Conservation (phyloP, 2,113 vertebrate genomes). For the Calidris pygmaea region DNA sequence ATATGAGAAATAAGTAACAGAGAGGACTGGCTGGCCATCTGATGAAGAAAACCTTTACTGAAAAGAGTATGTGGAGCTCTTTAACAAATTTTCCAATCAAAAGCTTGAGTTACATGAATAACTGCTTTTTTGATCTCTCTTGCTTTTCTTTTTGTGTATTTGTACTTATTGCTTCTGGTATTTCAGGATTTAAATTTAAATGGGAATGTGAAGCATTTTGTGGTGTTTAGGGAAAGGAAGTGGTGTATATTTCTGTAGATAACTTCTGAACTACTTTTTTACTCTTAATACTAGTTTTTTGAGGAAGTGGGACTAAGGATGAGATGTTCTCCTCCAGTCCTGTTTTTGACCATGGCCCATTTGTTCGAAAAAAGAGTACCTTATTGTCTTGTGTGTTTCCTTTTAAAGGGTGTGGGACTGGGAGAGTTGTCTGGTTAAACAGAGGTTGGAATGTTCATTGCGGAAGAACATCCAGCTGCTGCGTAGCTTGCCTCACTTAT, state of each 20-base stretch:
- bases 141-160: background rate
- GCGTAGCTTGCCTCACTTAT: background rate
- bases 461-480: background rate
- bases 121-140: background rate
- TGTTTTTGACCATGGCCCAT: background rate
- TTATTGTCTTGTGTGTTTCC: background rate
- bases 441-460: background rate
- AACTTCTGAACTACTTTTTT: background rate
- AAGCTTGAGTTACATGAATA: background rate
- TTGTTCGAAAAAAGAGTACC: background rate
- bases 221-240: background rate
- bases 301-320: background rate
- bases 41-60: background rate
- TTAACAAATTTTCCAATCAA: background rate
- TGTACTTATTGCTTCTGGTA: background rate
- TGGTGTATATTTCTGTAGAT: background rate
- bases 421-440: background rate
- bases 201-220: background rate
- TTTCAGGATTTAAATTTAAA: background rate
- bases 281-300: background rate
- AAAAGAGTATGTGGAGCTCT: background rate
- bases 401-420: background rate
- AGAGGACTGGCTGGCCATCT: background rate
- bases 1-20: background rate
- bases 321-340: background rate